These are phyloP conservation scores for Lasiurus cinereus DNA, from an alignment of 2,113 vertebrate species.

Conservation along the genomic window DNA sequence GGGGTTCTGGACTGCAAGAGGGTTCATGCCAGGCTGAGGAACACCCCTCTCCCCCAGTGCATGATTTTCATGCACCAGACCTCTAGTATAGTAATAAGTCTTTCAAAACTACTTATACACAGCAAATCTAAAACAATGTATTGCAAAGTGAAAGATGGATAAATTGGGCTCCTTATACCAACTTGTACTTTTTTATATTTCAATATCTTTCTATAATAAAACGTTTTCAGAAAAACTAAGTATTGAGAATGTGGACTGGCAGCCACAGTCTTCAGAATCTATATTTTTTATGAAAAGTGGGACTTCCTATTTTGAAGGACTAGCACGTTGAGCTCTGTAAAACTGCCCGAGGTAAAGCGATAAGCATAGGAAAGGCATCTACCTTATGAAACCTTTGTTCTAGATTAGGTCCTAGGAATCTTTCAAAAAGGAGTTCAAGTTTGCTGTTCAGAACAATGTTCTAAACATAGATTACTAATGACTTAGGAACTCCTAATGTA, in stretches of 20 bases:
- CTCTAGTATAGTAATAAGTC: slow-evolving; percentile 1
- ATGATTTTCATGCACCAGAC: background rate
- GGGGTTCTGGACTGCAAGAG: too few species aligned
- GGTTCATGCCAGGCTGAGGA: too few species aligned
- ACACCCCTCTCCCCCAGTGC: too few species aligned
- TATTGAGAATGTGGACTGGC: background rate
- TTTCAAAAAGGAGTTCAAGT: slow-evolving; percentile 54
- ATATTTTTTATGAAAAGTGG: slow-evolving; percentile 9
- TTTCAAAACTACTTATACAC: slow-evolving; percentile 8
- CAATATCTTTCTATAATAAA: background rate
- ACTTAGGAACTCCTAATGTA: slow-evolving; percentile 55
- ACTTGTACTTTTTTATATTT: background rate
- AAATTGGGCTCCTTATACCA: background rate
- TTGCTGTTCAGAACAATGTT: slow-evolving; percentile 14
- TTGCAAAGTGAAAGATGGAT: background rate
- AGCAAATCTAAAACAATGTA: slow-evolving; percentile 16
- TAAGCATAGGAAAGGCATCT: slow-evolving; percentile 34
- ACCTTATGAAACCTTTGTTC: slow-evolving; percentile 32
- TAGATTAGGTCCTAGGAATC: background rate
- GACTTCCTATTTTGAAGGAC: background rate
- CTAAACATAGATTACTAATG: slow-evolving; percentile 24
- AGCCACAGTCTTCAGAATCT: slow-evolving; percentile 11
- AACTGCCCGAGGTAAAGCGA: background rate
- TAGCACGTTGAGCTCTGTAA: background rate
- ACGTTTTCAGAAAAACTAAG: slow-evolving; percentile 2